Evolutionary conservation across 2,113 vertebrate species (phyloP).

Genomic region (Pangasianodon hypophthalmus): DNA sequence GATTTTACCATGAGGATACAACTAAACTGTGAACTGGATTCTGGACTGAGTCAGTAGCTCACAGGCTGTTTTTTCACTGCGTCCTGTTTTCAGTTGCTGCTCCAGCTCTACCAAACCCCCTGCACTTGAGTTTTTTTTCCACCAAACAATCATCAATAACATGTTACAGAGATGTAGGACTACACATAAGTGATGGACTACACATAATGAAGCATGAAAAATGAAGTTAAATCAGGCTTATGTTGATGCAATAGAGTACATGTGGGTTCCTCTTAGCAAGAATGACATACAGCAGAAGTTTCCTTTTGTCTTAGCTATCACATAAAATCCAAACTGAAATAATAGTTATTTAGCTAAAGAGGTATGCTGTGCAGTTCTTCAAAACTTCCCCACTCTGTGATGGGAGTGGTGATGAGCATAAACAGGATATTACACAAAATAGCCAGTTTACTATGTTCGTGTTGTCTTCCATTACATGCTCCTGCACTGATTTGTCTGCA

Average conservation of each 20-base stretch:
- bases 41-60: background rate
- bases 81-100: background rate
- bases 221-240: background rate
- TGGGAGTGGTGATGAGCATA: background rate
- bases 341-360: background rate
- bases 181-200: background rate
- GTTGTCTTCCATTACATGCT: background rate
- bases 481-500: background rate
- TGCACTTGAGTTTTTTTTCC: background rate
- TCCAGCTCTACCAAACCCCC: background rate
- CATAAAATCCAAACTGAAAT: background rate
- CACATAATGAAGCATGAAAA: background rate
- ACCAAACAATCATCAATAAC: background rate
- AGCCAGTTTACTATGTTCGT: background rate
- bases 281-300: too few species aligned
- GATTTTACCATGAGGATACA: slow-evolving; percentile 70
- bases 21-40: slow-evolving; percentile 66
- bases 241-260: background rate
- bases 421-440: slow-evolving; percentile 2
- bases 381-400: background rate
- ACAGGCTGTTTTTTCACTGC: background rate
- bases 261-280: background rate
- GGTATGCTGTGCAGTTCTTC: background rate
- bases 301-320: background rate
- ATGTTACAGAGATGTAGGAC: background rate